Percentiles rank a stretch among this genome's conserved stretches.
These are phyloP conservation scores for Platynereis dumerilii DNA, from an alignment of 2,888 invertebrate species.

Conservation along the genomic window DNA sequence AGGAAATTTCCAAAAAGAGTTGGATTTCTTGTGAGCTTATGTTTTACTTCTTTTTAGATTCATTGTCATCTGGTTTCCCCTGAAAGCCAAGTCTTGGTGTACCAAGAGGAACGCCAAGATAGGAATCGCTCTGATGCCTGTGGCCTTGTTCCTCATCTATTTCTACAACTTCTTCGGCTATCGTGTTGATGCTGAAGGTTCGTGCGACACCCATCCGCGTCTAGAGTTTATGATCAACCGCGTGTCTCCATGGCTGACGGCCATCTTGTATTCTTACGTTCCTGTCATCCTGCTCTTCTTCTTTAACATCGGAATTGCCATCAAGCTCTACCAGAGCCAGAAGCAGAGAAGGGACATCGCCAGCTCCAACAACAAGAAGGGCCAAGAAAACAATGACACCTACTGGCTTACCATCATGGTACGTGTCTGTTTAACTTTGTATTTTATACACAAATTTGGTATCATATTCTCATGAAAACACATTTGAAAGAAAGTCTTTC, in stretches of 20 bases:
- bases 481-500: too few species aligned
- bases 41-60: conserved; percentile 5
- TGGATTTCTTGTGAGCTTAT: too few species aligned
- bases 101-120: conserved; percentile 13
- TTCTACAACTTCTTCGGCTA: conserved; percentile 24
- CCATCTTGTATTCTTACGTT: conserved; percentile 28
- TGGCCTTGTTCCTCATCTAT: conserved; percentile 13
- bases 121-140: background rate
- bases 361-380: background rate
- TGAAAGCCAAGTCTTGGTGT: conserved; percentile 15
- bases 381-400: background rate
- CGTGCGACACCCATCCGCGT: conserved; percentile 8
- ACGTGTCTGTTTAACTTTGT: too few species aligned
- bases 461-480: too few species aligned
- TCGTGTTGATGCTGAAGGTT: conserved; percentile 2
- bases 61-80: conserved; percentile 18
- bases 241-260: conserved; percentile 28
- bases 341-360: conserved; percentile 13
- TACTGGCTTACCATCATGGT: conserved; percentile 1
- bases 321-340: conserved; percentile 6
- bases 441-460: too few species aligned
- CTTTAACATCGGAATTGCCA: conserved; percentile 24
- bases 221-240: conserved; percentile 16
- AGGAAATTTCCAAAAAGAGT: too few species aligned
- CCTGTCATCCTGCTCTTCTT: conserved; percentile 21